Percentiles rank a stretch among this genome's conserved stretches.
Conservation (phyloP, 2,888 invertebrate genomes). For the Teinopalpus imperialis region DNA sequence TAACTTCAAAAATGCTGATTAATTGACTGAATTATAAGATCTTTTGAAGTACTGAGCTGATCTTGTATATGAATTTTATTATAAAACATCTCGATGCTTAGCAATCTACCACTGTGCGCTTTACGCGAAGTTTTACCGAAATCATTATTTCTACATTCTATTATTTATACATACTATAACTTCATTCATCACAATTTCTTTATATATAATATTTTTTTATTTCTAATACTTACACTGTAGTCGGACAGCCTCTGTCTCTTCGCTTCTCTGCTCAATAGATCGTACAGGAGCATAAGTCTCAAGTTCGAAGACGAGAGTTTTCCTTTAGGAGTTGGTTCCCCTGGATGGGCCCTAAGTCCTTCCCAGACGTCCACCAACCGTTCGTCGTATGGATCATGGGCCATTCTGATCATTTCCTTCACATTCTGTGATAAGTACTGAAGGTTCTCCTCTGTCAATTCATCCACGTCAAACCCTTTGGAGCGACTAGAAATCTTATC, state of each 20-base stretch:
- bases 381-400: slow-evolving; percentile 59
- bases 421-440: slow-evolving; percentile 70
- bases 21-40: too few species aligned
- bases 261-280: slow-evolving; percentile 84
- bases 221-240: slow-evolving; percentile 75
- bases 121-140: too few species aligned
- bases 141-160: too few species aligned
- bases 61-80: too few species aligned
- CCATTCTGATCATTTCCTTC: slow-evolving; percentile 66
- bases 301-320: slow-evolving; percentile 83
- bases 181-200: too few species aligned
- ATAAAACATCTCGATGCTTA: too few species aligned
- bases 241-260: slow-evolving; percentile 84
- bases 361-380: slow-evolving; percentile 64
- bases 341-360: slow-evolving; percentile 49
- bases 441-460: slow-evolving; percentile 62
- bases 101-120: too few species aligned
- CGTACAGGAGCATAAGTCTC: slow-evolving; percentile 83
- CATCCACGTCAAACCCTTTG: slow-evolving; percentile 52
- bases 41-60: too few species aligned
- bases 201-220: too few species aligned
- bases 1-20: too few species aligned
- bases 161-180: too few species aligned
- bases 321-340: slow-evolving; percentile 65
- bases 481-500: slow-evolving; percentile 54